Conservation (phyloP, 2,113 vertebrate genomes). For the Lagopus muta region DNA sequence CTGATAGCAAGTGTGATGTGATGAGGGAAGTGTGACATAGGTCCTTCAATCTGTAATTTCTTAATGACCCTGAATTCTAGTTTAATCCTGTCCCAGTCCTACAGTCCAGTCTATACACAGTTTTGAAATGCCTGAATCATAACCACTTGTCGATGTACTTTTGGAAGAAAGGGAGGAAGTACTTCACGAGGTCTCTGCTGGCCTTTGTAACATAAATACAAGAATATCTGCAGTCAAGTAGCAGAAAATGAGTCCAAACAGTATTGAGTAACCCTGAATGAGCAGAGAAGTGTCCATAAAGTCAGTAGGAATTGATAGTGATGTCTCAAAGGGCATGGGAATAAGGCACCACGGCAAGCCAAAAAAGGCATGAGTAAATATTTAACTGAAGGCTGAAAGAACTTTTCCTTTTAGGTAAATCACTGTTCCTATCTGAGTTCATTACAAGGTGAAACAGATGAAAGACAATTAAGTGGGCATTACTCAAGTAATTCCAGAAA, state of each 20-base stretch:
- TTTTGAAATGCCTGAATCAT: not conserved
- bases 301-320: not conserved
- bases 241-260: constrained; percentile 27
- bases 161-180: constrained; percentile 54
- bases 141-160: not conserved
- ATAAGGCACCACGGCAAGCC: constrained; percentile 34
- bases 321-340: constrained; percentile 62
- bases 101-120: not conserved
- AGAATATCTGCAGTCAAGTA: constrained; percentile 51
- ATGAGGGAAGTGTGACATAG: not conserved
- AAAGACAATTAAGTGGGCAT: constrained; percentile 4
- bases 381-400: constrained; percentile 22
- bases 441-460: constrained; percentile 15
- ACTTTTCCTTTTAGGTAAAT: constrained; percentile 34
- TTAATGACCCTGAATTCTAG: not conserved
- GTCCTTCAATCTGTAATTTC: not conserved
- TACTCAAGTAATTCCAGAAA: not conserved
- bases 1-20: not conserved
- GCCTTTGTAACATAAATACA: constrained; percentile 64
- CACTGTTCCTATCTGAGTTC: not conserved
- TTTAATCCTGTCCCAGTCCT: not conserved
- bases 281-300: constrained; percentile 34
- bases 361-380: constrained; percentile 66
- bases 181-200: constrained; percentile 35
- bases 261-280: constrained; percentile 35